phyloP scores from a whole-genome alignment of 2,113 vertebrate species.

The Otocyon megalotis region DNA sequence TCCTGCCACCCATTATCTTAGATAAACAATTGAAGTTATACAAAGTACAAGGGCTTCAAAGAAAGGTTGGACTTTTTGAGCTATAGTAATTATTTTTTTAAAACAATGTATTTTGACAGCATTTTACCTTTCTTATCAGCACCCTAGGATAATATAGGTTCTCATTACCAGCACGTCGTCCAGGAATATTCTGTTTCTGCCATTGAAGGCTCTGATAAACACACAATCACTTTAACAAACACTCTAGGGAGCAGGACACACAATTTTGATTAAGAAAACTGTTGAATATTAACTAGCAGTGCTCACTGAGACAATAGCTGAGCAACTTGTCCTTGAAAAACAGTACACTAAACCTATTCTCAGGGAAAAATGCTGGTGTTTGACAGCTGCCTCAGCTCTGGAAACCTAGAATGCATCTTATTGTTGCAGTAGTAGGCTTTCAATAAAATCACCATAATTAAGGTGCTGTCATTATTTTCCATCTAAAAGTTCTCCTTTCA shows the following conservation, averaged over 20 bases:
- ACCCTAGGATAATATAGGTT: background rate
- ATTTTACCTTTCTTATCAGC: constrained; percentile 64
- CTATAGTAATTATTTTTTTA: background rate
- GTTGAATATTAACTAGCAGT: constrained; percentile 28
- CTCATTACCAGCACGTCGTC: constrained; percentile 59
- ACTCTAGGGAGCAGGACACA: constrained; percentile 25
- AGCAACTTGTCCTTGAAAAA: constrained; percentile 52
- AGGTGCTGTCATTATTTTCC: constrained; percentile 53
- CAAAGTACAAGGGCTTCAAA: constrained; percentile 55
- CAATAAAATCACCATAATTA: constrained; percentile 60
- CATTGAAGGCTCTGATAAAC: constrained; percentile 61
- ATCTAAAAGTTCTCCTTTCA: constrained; percentile 62
- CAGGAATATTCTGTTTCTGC: constrained; percentile 38
- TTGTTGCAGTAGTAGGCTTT: background rate
- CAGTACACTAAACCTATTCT: constrained; percentile 26
- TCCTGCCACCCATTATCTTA: background rate
- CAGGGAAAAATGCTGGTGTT: background rate
- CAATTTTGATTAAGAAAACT: constrained; percentile 38
- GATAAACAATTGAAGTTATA: constrained; percentile 31
- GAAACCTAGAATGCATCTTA: constrained; percentile 28
- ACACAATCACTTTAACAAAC: constrained; percentile 45
- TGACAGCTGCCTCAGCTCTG: constrained; percentile 52
- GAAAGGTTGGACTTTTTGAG: constrained; percentile 60
- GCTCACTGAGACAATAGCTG: constrained; percentile 60
- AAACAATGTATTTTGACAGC: constrained; percentile 53